These are phyloP conservation scores for Aphelinus certus DNA, from an alignment of 1,140 invertebrate genomes.

Conservation along the genomic window DNA sequence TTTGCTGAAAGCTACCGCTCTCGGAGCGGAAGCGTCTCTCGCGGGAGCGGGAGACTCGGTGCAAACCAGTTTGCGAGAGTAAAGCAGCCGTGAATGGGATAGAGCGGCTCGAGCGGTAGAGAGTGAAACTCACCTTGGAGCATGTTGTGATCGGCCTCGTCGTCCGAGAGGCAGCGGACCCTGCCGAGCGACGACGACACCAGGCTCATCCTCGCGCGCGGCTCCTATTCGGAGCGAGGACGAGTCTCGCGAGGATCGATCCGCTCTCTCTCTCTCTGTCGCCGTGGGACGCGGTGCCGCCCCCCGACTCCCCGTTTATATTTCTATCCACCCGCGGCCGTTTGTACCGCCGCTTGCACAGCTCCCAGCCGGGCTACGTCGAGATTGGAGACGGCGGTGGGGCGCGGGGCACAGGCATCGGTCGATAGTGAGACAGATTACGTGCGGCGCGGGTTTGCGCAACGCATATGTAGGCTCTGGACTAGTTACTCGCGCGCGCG, in stretches of 20 bases:
- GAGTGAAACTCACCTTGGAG: constrained; percentile 59
- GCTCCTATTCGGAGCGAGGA: neutral
- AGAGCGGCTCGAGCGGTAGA: neutral
- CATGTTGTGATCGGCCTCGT: constrained; percentile 61
- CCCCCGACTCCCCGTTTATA: too few species aligned
- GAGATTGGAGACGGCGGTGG: too few species aligned
- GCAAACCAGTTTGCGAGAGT: constrained; percentile 14
- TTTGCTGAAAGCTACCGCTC: too few species aligned
- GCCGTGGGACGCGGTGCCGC: neutral
- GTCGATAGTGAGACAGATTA: too few species aligned
- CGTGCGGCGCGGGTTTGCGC: too few species aligned
- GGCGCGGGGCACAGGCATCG: too few species aligned
- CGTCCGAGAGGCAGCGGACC: constrained; percentile 58
- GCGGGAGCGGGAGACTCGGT: neutral
- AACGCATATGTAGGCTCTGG: too few species aligned
- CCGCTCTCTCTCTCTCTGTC: neutral
- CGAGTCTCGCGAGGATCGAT: constrained; percentile 16
- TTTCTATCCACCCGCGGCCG: neutral
- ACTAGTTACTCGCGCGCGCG: neutral
- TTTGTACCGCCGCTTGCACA: neutral
- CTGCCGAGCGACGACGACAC: constrained; percentile 52
- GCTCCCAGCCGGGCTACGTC: neutral
- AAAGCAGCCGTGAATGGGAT: neutral
- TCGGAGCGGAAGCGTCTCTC: too few species aligned
- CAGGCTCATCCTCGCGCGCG: constrained; percentile 44